Evolutionary conservation across 2,113 vertebrate species (phyloP).

Genomic region (Microcebus griseorufus): DNA sequence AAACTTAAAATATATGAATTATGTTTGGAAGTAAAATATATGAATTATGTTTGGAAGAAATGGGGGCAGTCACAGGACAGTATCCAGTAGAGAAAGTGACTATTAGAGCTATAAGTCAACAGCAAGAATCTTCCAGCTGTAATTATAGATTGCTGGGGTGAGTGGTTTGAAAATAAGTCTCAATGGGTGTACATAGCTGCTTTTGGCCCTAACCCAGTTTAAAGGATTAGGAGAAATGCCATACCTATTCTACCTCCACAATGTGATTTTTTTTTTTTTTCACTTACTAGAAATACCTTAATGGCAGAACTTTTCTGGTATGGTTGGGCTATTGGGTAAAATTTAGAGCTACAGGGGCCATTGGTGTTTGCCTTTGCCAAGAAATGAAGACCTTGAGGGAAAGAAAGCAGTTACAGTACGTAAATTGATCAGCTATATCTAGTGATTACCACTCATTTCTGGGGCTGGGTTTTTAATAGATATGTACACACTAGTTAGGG

Average conservation of each 20-base stretch:
- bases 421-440: neutral
- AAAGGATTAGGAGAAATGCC: neutral
- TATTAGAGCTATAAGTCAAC: neutral
- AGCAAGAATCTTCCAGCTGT: neutral
- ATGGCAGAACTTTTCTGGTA: conserved; percentile 13
- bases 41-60: conserved; percentile 47
- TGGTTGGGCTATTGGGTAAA: neutral
- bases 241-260: neutral
- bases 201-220: conserved; percentile 47
- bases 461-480: conserved; percentile 40
- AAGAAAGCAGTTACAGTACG: neutral
- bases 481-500: conserved; percentile 32
- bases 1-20: conserved; percentile 29
- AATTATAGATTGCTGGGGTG: neutral
- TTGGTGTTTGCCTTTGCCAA: conserved; percentile 21
- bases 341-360: neutral
- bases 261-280: neutral
- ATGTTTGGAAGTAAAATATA: conserved; percentile 38
- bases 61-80: neutral
- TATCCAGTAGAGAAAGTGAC: neutral
- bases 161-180: conserved; percentile 48
- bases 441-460: conserved; percentile 21
- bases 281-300: neutral
- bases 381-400: conserved; percentile 36
- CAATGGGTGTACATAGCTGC: conserved; percentile 54